Evolutionary conservation across 2,797 vertebrate genomes (phyloP), one percentile per base, ranked within the genome.

Genomic region (Aeoliscus strigatus): DNA sequence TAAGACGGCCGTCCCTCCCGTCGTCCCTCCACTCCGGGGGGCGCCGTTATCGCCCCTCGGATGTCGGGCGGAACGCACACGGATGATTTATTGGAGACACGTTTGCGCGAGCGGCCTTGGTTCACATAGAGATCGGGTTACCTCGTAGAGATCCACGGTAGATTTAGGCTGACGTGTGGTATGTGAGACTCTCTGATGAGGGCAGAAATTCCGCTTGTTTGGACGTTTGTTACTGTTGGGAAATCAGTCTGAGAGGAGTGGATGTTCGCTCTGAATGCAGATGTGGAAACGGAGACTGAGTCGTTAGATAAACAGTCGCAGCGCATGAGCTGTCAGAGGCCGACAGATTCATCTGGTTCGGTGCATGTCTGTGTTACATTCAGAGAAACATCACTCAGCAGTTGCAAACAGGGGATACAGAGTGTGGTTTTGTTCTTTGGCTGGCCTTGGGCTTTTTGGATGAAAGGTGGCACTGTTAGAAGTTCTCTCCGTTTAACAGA

Each of bases 1-100:
- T 96, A 89, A 92, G 92, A 55, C 51, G 5, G 59, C 43, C 6
- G 5, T 27, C 39, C 29, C 39, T n/a, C n/a, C n/a, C n/a, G n/a
- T n/a, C n/a, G n/a, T n/a, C n/a, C n/a, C n/a, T n/a, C n/a, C n/a
- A n/a, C n/a, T n/a, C n/a, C n/a, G n/a, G n/a, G n/a, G 36, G 30
- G 31, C 48, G 27, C 14, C 9, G 18, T 56, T 23, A 39, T 48
- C 16, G 23, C 52, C 38, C n/a, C 26, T 66, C 63, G 66, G 65
- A 75, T 67, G 63, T 60, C 37, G 33, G 33, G 35, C n/a, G 25
- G 39, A 41, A 30, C 39, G 37, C 35, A 40, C 27, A 34, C 0
- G 14, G 32, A 42, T 44, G 11, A 65, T 59, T 65, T 51, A 54
- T 52, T 35, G 35, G 18, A 65, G 39, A 54, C 59, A 60, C 39